A percentile compares a stretch with the other conserved stretches of the same genome.
phyloP scores from a whole-genome alignment of 2,113 vertebrate species.

The Marmota flaviventris region DNA sequence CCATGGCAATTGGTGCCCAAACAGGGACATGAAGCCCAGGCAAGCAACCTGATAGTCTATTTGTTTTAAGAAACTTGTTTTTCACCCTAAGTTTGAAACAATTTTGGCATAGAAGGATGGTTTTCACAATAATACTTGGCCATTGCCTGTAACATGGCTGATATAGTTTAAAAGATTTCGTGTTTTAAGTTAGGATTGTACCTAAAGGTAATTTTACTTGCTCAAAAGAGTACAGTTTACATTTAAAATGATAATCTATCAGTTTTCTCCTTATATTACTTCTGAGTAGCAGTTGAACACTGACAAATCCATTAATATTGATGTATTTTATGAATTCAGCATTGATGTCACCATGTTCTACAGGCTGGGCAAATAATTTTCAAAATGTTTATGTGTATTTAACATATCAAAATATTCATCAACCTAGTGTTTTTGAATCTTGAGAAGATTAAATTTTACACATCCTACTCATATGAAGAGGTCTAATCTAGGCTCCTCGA shows the following conservation, averaged over 20 bases:
- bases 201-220: neutral
- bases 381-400: neutral
- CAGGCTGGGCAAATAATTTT: neutral
- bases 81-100: neutral
- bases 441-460: neutral
- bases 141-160: neutral
- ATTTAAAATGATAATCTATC: neutral
- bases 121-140: neutral
- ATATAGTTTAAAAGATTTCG: neutral
- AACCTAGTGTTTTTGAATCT: neutral
- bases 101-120: neutral
- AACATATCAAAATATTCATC: neutral
- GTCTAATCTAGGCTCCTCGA: neutral
- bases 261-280: neutral
- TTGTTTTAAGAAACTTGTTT: neutral
- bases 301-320: neutral
- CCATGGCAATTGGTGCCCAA: no score
- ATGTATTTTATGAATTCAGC: neutral
- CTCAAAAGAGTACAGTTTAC: neutral
- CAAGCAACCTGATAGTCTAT: neutral
- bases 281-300: neutral
- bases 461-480: neutral
- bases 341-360: neutral
- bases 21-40: no score
- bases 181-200: neutral